Percentiles rank a stretch among this genome's conserved stretches.
phyloP scores from a whole-genome alignment of 2,113 vertebrate species.

The Beaufortia kweichowensis region DNA sequence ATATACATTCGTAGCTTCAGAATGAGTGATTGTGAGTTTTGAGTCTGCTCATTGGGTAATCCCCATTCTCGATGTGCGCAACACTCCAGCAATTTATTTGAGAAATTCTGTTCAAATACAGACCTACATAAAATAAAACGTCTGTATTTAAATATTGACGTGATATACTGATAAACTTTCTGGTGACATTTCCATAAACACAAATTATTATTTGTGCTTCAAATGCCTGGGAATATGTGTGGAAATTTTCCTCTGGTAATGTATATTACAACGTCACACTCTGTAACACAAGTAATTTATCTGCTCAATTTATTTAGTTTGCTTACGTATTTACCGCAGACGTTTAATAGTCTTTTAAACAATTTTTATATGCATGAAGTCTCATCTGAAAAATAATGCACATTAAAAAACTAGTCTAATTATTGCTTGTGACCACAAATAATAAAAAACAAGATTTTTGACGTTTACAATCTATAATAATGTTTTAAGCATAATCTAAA shows the following conservation, averaged over 20 bases:
- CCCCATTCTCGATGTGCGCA: slow-evolving; percentile 9
- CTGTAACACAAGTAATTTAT: background rate
- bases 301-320: background rate
- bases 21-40: slow-evolving; percentile 25
- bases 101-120: background rate
- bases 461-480: too few relatives aligned
- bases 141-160: background rate
- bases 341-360: too few relatives aligned
- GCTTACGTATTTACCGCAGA: too few relatives aligned
- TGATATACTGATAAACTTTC: background rate
- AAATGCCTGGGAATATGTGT: too few relatives aligned
- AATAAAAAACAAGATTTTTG: background rate
- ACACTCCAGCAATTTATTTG: background rate
- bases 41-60: slow-evolving; percentile 24
- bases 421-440: background rate
- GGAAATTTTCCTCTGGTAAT: background rate
- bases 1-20: slow-evolving; percentile 16
- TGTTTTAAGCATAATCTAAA: background rate
- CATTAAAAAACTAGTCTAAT: background rate
- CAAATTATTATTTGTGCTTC: too few relatives aligned
- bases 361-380: background rate
- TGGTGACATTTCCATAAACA: background rate
- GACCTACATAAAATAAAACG: background rate
- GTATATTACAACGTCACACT: background rate
- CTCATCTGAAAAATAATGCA: background rate